Evolutionary conservation across 2,797 vertebrate genomes (phyloP).

Genomic region (Scolopax bukidnonensis): DNA sequence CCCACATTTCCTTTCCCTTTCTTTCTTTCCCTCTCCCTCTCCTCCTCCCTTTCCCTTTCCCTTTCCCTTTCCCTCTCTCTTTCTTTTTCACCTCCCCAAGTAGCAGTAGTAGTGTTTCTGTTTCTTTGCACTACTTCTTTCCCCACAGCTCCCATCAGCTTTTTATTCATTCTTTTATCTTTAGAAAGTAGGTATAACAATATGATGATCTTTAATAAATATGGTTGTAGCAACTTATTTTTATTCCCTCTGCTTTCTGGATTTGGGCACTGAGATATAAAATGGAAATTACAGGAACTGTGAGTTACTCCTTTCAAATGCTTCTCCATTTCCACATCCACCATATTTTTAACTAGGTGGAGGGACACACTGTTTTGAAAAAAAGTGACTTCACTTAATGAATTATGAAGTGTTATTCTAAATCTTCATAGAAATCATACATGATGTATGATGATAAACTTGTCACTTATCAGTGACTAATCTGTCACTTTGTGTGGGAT

Average conservation of each 20-base stretch:
- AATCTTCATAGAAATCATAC: neutral
- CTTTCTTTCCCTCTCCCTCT: neutral
- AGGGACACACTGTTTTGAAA: neutral
- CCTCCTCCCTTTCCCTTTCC: no score
- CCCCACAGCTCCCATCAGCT: neutral
- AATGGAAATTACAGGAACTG: neutral
- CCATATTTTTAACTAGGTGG: neutral
- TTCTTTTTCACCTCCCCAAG: neutral
- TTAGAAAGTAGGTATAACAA: neutral
- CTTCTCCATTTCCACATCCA: neutral
- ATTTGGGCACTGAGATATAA: neutral
- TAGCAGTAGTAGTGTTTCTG: neutral
- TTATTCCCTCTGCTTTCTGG: neutral
- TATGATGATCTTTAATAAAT: neutral
- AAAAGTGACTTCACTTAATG: neutral
- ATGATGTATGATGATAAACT: neutral
- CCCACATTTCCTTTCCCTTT: neutral
- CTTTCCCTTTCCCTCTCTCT: neutral
- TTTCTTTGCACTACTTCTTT: neutral
- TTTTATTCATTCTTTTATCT: neutral
- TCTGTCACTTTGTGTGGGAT: conserved; percentile 6
- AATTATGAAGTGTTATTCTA: conserved; percentile 24
- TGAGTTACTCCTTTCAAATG: neutral
- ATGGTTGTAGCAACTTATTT: neutral
- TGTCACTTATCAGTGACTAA: neutral